phyloP scores from a whole-genome alignment of 2,888 invertebrate species.

The Torymus auratus region DNA sequence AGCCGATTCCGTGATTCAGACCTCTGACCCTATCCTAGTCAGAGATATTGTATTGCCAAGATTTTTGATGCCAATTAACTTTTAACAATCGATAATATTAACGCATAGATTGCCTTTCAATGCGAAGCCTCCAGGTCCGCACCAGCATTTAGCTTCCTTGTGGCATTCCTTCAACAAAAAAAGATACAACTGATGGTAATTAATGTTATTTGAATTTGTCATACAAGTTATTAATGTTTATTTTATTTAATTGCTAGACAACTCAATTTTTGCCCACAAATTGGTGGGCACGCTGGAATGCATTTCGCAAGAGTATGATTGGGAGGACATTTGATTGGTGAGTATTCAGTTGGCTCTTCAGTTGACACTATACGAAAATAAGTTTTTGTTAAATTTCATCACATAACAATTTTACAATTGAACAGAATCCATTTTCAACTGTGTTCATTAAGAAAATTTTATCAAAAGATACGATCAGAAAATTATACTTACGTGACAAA shows the following conservation, averaged over 20 bases:
- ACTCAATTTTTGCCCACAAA: neutral
- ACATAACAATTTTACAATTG: no score
- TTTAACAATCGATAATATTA: neutral
- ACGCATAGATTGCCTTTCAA: neutral
- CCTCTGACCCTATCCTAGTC: no score
- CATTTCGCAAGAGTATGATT: conserved; percentile 4
- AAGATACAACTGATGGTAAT: neutral
- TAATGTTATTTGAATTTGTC: neutral
- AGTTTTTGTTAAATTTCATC: no score
- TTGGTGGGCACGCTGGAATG: conserved; percentile 14
- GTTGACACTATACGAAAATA: no score
- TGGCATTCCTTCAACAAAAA: conserved; percentile 9
- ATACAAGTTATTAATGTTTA: neutral
- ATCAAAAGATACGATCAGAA: no score
- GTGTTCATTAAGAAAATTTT: no score
- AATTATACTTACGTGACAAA: no score
- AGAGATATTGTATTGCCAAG: no score
- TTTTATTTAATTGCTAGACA: conserved; percentile 11
- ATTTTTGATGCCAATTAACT: no score
- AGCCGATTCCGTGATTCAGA: no score
- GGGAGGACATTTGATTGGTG: neutral
- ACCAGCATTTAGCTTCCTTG: neutral
- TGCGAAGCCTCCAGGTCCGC: conserved; percentile 6
- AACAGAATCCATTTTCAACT: no score
- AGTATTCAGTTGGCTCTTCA: no score